Evolutionary conservation across 2,113 vertebrate genomes (phyloP), one percentile per base, ranked within the genome.

Genomic region (Syngnathus typhle): DNA sequence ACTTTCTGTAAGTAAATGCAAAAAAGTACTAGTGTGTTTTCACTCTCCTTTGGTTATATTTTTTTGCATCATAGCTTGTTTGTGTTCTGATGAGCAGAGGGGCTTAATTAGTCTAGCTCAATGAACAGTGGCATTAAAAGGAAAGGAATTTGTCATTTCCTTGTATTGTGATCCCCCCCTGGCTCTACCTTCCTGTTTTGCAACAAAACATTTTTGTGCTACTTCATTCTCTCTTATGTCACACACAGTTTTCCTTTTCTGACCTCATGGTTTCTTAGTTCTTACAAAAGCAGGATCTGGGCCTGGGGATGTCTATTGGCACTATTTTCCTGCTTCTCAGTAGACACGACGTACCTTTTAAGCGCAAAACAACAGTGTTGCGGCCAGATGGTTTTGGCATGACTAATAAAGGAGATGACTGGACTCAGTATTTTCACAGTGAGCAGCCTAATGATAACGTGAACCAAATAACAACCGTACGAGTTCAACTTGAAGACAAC

Each of bases 261-360:
- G 52, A 78, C 65, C 47, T 81, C 13, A 0, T 59, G 52, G 60
- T 64, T 74, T 85, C 47, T 61, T 60, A 73, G 59, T 74, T 82
- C 55, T 60, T 71, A 87, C 83, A 84, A 87, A 85, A 81, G 81
- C 82, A 84, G 85, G 86, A 89, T 78, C 74, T 80, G 79, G 70
- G 72, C 72, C 75, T 68, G 73, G 64, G 76, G 79, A 64, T 73
- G 46, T 72, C 72, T 77, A 75, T 62, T 85, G 79, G 71, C 80
- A 79, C 73, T 39, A 55, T 85, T 66, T 74, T 84, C 76, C 80
- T 83, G 75, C 63, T 65, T 70, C 79, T 83, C 82, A 77, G 56
- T 81, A 76, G 84, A 71, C 74, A 78, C 21, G 5, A 61, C 71
- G 75, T 75, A 81, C 82, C 84, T 87, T 73, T 83, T 87, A 72